phyloP scores from a whole-genome alignment of 2,113 vertebrate genomes.

The Lontra canadensis region DNA sequence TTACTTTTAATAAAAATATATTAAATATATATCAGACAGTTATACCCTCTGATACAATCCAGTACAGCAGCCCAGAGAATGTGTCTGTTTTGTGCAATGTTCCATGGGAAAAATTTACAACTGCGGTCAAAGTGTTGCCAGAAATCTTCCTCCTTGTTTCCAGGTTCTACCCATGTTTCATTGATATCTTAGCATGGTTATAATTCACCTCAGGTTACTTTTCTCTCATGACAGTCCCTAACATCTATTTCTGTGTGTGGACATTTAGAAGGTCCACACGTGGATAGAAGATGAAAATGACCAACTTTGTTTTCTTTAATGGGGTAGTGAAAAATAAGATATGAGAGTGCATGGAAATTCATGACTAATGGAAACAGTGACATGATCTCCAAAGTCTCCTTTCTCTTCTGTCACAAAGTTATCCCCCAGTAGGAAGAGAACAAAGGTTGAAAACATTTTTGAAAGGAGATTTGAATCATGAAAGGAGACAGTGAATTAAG shows the following conservation, averaged over 20 bases:
- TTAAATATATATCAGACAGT: not conserved
- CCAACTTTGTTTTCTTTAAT: not conserved
- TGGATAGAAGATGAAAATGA: not conserved
- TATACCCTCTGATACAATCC: not conserved
- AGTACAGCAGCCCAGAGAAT: not conserved
- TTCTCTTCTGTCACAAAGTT: not conserved
- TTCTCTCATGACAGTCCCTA: not conserved
- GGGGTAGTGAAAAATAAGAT: not conserved
- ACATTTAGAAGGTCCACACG: not conserved
- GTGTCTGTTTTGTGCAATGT: not conserved
- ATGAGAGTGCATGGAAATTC: not conserved
- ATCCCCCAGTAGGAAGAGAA: not conserved
- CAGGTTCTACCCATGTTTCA: not conserved
- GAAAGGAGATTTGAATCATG: constrained; percentile 2
- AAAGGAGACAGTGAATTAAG: not conserved
- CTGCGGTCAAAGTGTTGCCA: not conserved
- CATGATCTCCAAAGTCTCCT: not conserved
- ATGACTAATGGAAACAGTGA: not conserved
- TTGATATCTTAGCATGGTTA: not conserved
- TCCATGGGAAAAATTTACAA: not conserved
- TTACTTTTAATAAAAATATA: not conserved
- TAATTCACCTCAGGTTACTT: not conserved
- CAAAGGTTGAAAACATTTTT: not conserved
- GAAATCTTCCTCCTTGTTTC: not conserved
- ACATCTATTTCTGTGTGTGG: not conserved